Evolutionary conservation across 2,888 invertebrate species (phyloP), one percentile per base, ranked within the genome.

Genomic region (Drosophila borborema): DNA sequence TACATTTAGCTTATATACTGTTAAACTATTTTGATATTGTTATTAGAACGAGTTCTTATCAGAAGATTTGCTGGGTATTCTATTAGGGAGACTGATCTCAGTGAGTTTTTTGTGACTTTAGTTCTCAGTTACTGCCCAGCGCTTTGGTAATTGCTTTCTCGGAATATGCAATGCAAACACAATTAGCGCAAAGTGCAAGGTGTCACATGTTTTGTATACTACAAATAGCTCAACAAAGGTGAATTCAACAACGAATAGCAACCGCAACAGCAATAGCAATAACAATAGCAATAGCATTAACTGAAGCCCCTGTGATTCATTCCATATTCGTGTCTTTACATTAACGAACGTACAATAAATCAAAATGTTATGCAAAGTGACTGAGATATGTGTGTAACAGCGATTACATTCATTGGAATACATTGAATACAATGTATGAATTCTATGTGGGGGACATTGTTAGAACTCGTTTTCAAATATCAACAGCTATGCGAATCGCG

Each of bases 141-240:
- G 9, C 10, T 60, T 61, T 46, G 12, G 40, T 65, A 81, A 76
- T 67, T 70, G 62, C 43, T 69, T 73, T 49, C 54, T 40, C 41
- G 36, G 64, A 70, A 63, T 56, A 34, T 55, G 41, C 43, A 72
- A 53, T 78, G 75, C 67, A 73, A 81, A 72, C 75, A 68, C 81
- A 78, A 89, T 83, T 72, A 76, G 70, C 64, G 69, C 69, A 86
- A 84, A 78, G 80, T 83, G 89, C 76, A 75, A 62, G 76, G 85
- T 86, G 88, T 89, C 85, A 89, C 85, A 84, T 78, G 81, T 40
- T 71, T 61, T 62, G 68, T 63, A 66, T 51, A 62, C 62, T 56
- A 62, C 64, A 64, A 63, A 51, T 53, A 31, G 51, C 72, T 53
- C n/a, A 8, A 72, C 48, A 54, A 49, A 64, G 51, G 38, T 58